Evolutionary conservation across 1,140 invertebrate species (phyloP).

Genomic region (Popillia japonica): DNA sequence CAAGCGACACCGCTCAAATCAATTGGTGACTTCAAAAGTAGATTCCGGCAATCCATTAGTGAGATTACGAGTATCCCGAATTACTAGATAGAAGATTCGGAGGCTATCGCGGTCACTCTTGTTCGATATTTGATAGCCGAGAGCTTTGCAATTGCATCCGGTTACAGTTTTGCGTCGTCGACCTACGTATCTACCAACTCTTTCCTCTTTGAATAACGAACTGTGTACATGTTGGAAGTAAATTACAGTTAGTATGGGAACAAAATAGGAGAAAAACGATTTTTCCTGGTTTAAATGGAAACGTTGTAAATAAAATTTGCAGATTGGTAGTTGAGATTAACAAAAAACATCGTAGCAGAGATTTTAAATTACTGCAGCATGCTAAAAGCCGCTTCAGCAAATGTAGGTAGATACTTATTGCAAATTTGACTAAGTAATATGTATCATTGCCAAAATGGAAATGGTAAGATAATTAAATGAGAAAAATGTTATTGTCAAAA

Average conservation of each 20-base stretch:
- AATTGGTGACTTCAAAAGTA: constrained; percentile 40
- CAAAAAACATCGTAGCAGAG: not conserved
- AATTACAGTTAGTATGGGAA: not conserved
- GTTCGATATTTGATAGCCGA: constrained; percentile 28
- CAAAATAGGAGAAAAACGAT: not conserved
- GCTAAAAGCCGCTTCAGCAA: not conserved
- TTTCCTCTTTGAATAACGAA: constrained; percentile 8
- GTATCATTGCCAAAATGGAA: no score
- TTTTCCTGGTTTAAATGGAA: not conserved
- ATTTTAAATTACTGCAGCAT: not conserved
- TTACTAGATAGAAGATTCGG: constrained; percentile 25
- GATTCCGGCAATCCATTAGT: constrained; percentile 38
- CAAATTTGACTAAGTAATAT: no score
- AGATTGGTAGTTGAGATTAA: not conserved
- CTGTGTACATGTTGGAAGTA: not conserved
- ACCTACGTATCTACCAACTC: not conserved
- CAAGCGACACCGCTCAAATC: constrained; percentile 40
- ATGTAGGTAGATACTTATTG: no score
- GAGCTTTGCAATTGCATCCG: constrained; percentile 7
- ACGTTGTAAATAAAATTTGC: not conserved
- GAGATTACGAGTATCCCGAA: constrained; percentile 28
- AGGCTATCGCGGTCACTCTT: constrained; percentile 30
- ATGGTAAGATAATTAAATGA: no score
- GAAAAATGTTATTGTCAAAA: no score
- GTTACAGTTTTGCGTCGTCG: constrained; percentile 2